These are phyloP conservation scores for Gastrophysa polygoni DNA, from an alignment of 2,888 invertebrate genomes.

Conservation along the genomic window DNA sequence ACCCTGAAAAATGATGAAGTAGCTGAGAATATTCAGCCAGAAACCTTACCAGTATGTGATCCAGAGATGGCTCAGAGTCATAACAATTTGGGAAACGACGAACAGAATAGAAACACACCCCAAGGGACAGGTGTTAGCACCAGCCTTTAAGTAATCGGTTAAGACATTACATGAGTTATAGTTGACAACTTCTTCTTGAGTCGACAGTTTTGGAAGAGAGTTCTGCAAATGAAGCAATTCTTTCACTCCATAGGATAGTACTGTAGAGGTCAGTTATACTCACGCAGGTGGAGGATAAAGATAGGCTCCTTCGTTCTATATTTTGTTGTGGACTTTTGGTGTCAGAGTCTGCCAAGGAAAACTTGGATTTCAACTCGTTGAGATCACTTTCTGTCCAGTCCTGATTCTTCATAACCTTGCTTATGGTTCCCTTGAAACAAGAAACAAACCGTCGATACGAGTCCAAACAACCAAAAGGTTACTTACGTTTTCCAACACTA, in stretches of 20 bases:
- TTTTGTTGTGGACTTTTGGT: not conserved
- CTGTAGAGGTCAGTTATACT: not conserved
- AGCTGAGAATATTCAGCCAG: no score
- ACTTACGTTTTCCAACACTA: slow-evolving; percentile 68
- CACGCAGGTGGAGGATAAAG: not conserved
- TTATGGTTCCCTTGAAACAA: slow-evolving; percentile 21
- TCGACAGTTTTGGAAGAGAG: slow-evolving; percentile 27
- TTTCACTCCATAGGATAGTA: no score
- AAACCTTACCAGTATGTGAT: slow-evolving; percentile 71
- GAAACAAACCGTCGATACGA: not conserved
- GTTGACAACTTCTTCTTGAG: slow-evolving; percentile 47
- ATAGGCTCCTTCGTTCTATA: not conserved
- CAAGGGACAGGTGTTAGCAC: slow-evolving; percentile 65
- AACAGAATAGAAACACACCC: slow-evolving; percentile 63
- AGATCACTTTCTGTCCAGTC: slow-evolving; percentile 5
- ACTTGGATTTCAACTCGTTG: not conserved
- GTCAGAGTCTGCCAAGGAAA: not conserved
- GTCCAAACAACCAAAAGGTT: not conserved
- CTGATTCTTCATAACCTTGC: slow-evolving; percentile 5
- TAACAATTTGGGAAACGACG: slow-evolving; percentile 71
- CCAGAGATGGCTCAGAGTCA: slow-evolving; percentile 78
- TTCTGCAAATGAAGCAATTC: not conserved
- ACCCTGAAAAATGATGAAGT: no score
- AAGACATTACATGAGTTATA: slow-evolving; percentile 61
- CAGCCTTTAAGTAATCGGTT: slow-evolving; percentile 70